A percentile compares a stretch with the other conserved stretches of the same genome.
These are phyloP conservation scores for Caenorhabditis briggsae DNA, from an alignment of 1,140 invertebrate genomes.

Conservation along the genomic window DNA sequence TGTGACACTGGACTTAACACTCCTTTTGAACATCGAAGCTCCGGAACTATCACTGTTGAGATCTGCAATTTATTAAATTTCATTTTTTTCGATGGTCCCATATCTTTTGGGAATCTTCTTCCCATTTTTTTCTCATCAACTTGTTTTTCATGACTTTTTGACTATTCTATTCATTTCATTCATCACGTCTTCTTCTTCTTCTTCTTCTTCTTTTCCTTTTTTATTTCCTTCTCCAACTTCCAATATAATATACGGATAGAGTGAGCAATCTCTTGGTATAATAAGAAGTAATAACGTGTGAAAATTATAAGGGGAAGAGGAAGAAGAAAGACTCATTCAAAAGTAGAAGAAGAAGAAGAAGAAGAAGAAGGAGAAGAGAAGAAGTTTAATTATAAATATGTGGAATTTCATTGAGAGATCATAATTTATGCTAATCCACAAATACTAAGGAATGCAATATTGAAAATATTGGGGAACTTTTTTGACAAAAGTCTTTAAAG, in stretches of 20 bases:
- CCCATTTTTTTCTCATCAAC: not conserved
- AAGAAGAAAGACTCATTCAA: not conserved
- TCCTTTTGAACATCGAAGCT: slow-evolving; percentile 56
- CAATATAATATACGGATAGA: not conserved
- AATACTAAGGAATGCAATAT: not conserved
- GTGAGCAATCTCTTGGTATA: not conserved
- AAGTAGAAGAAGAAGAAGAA: not conserved
- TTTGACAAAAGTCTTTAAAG: too few species aligned
- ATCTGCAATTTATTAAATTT: slow-evolving; percentile 32
- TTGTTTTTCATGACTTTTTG: slow-evolving; percentile 21
- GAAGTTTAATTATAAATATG: slow-evolving; percentile 47
- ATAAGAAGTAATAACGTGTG: slow-evolving; percentile 39
- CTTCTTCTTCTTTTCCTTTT: not conserved
- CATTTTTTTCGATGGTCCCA: not conserved
- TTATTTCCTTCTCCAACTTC: slow-evolving; percentile 7
- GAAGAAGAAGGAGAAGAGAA: too few species aligned
- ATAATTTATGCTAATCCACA: slow-evolving; percentile 36
- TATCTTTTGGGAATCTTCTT: too few species aligned
- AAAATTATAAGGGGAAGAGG: slow-evolving; percentile 24
- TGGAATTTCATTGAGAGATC: not conserved
- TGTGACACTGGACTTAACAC: slow-evolving; percentile 56
- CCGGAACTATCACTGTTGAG: slow-evolving; percentile 52
- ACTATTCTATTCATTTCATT: not conserved
- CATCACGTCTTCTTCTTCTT: not conserved
- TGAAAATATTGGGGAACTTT: not conserved